Base-by-base conservation (phyloP, 2,797 vertebrate genomes). In the Avahi laniger region DNA sequence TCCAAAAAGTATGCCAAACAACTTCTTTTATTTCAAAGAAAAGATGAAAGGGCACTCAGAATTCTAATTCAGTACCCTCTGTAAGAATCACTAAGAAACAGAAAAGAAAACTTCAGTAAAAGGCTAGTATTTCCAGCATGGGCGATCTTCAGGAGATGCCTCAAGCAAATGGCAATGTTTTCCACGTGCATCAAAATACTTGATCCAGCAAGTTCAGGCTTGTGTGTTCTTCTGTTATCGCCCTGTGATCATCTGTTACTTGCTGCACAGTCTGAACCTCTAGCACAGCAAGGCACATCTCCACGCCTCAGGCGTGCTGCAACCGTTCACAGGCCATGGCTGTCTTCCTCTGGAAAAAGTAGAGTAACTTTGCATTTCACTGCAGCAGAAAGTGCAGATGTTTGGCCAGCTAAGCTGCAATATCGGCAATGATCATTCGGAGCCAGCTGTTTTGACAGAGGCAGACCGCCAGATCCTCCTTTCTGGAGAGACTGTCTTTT, bases 1-100 rank as follows among this genome's bases (percentile, higher is more conserved):
- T 91, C 72, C 41, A 57, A 76, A 95, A 81, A 73, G 41, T n/a
- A 81, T 75, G 33, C 43, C 76, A 84, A 78, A 81, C 46, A 79
- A 94, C 59, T 33, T 75, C n/a, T 61, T 48, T 67, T 38, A 87
- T 93, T 88, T 91, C 78, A 78, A 95, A 95, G 73, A 33, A 75
- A 94, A 73, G 76, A 75, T 94, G 46, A 59, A 92, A 79, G 30
- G 33, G 17, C 57, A 35, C 41, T 81, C 54, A 70, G 67, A 82
- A 65, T 84, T 54, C 35, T 48, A 46, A 84, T 35, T 73, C 46
- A 24, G 65, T n/a, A 35, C 61, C 33, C 17, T 76, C 33, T 41
- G 9, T 26, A 65, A 30, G 82, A 90, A 85, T 75, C 69, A 35
- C 12, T 12, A 70, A n/a, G 83, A 54, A 20, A 52, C 57, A 78